A percentile compares a stretch with the other conserved stretches of the same genome.
phyloP scores from a whole-genome alignment of 2,797 vertebrate genomes.

The Dendrocincla tyrannina region DNA sequence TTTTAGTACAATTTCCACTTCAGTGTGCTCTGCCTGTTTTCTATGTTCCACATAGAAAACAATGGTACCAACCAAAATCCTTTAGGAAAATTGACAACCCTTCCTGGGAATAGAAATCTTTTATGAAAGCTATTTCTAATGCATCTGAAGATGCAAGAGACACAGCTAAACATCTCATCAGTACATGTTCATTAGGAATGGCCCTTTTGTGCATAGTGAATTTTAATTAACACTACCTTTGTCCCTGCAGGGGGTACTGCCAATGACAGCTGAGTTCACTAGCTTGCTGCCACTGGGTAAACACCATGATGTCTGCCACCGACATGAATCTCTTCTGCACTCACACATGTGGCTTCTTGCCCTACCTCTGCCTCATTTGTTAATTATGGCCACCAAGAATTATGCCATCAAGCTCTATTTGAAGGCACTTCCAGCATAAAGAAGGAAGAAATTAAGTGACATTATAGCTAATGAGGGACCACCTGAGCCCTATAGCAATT shows the following conservation, averaged over 20 bases:
- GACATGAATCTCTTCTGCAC: neutral
- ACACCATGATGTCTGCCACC: neutral
- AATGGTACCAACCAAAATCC: neutral
- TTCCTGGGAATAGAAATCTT: neutral
- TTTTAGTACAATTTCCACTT: neutral
- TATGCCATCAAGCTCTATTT: slow-evolving; percentile 23
- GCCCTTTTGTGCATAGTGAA: neutral
- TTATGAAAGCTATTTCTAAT: neutral
- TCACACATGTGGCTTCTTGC: neutral
- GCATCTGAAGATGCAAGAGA: neutral
- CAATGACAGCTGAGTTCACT: slow-evolving; percentile 34
- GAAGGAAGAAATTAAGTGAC: slow-evolving; percentile 49
- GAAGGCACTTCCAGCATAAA: slow-evolving; percentile 25
- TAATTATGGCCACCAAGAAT: slow-evolving; percentile 21
- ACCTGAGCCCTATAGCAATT: slow-evolving; percentile 51
- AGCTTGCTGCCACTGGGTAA: neutral
- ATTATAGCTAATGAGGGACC: slow-evolving; percentile 41
- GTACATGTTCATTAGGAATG: slow-evolving; percentile 17
- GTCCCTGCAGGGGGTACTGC: neutral
- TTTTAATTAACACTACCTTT: slow-evolving; percentile 52
- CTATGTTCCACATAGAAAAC: neutral
- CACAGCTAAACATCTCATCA: neutral
- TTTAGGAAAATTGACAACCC: neutral
- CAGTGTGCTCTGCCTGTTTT: neutral
- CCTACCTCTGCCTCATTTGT: neutral